Conservation (phyloP, 2,797 vertebrate genomes). For the Gila robusta region DNA sequence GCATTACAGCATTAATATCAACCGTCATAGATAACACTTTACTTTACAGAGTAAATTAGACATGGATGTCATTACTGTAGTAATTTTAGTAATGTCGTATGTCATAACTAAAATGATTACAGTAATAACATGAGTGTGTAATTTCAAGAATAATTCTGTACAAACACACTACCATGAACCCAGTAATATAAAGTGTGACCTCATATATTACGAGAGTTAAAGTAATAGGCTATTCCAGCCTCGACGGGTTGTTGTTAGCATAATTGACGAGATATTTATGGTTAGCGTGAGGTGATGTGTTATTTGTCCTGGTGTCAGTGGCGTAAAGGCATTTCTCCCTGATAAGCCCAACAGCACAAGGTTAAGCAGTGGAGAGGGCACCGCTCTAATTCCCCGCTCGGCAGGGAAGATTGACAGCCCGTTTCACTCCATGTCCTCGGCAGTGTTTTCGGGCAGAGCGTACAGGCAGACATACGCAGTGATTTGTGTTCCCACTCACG, state of each 20-base stretch:
- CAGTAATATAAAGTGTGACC: constrained; percentile 9
- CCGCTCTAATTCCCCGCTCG: constrained; percentile 52
- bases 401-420: constrained; percentile 70
- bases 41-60: background rate
- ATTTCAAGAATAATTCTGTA: background rate
- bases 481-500: constrained; percentile 78
- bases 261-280: constrained; percentile 33
- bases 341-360: constrained; percentile 56
- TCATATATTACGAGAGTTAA: background rate
- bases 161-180: background rate
- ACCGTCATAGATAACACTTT: background rate
- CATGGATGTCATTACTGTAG: background rate
- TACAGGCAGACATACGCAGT: constrained; percentile 67
- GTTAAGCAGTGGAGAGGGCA: constrained; percentile 44
- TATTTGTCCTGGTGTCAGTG: constrained; percentile 35
- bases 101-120: background rate
- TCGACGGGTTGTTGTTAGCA: constrained; percentile 7
- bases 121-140: background rate
- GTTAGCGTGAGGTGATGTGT: background rate
- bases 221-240: constrained; percentile 17
- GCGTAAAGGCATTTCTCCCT: constrained; percentile 49
- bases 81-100: background rate
- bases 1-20: constrained; percentile 14
- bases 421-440: constrained; percentile 66
- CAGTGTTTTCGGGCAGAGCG: constrained; percentile 55